These are phyloP conservation scores for Setipinna tenuifilis DNA, from an alignment of 2,797 vertebrate genomes.

Conservation along the genomic window DNA sequence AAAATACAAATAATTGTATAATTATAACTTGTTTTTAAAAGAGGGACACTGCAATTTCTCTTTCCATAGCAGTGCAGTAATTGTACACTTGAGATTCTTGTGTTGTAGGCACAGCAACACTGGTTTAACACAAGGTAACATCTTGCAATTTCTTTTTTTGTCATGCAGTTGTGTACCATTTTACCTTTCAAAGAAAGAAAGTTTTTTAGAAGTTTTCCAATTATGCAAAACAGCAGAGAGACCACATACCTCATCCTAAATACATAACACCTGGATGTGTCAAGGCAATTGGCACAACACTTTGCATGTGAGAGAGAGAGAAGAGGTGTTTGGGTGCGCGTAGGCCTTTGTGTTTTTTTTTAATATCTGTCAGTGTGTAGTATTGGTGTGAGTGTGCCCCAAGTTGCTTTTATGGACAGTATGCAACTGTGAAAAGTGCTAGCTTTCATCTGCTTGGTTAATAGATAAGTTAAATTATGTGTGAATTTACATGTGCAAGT, in stretches of 20 bases:
- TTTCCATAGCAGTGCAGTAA: background rate
- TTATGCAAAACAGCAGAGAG: background rate
- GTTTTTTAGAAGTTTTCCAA: conserved; percentile 4
- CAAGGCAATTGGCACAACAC: background rate
- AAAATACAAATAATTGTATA: conserved; percentile 23
- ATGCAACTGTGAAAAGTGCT: background rate
- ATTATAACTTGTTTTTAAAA: background rate
- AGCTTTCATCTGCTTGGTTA: background rate
- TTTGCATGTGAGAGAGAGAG: background rate
- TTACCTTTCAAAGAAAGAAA: conserved; percentile 3
- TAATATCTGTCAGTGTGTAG: background rate
- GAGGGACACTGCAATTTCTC: background rate
- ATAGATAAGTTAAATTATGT: background rate
- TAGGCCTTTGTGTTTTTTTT: background rate
- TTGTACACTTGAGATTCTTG: background rate
- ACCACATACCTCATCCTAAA: background rate
- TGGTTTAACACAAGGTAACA: background rate
- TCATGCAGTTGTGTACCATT: background rate
- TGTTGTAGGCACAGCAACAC: background rate
- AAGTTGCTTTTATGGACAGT: background rate
- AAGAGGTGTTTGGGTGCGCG: background rate
- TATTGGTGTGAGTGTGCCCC: background rate
- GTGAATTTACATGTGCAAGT: background rate
- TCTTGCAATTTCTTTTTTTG: background rate
- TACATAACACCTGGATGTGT: conserved; percentile 15